Evolutionary conservation across 2,113 vertebrate species (phyloP), one percentile per base, ranked within the genome.

Genomic region (Calidris pygmaea): DNA sequence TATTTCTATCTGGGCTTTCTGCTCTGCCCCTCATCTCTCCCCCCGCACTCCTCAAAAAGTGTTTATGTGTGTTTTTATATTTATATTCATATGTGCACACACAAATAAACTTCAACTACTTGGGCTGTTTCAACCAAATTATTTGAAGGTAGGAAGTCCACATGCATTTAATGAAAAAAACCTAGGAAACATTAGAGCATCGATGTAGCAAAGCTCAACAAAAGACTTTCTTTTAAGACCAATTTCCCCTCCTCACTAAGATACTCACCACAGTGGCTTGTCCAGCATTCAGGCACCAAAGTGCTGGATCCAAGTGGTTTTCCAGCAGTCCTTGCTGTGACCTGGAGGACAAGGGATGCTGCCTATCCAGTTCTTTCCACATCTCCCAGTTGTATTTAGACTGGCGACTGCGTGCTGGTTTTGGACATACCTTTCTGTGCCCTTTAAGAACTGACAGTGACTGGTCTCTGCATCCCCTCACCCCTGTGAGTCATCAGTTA

Each of bases 41-140:
- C 22, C 35, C n/a, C 77, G 19, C 26, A 8, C 35, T 85, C 52
- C 70, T 75, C 30, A 3, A 35, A 48, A 72, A 45, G 13, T 4
- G 2, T 9, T 55, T 55, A 5, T 14, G 17, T 34, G 53, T 37
- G 9, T 5, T 37, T 71, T 41, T 48, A 3, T 43, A 5, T 27
- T 1, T 58, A 3, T 35, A 3, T 59, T 0, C 47, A 0, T 50
- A 19, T 17, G 7, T 20, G 3, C 1, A 10, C 21, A 34, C 7
- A 3, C 35, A 15, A 21, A 22, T 4, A 63, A 20, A 66, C 27
- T 48, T 60, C 39, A 74, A 35, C 47, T 55, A 9, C 41, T 70
- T 67, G 45, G 88, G 48, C 39, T 4, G 0, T 80, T 80, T 86
- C 72, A 81, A 10, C 5, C 29, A 58, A 39, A 10, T 78, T 58